phyloP scores from a whole-genome alignment of 2,888 invertebrate genomes.

The Octodonta nipae region DNA sequence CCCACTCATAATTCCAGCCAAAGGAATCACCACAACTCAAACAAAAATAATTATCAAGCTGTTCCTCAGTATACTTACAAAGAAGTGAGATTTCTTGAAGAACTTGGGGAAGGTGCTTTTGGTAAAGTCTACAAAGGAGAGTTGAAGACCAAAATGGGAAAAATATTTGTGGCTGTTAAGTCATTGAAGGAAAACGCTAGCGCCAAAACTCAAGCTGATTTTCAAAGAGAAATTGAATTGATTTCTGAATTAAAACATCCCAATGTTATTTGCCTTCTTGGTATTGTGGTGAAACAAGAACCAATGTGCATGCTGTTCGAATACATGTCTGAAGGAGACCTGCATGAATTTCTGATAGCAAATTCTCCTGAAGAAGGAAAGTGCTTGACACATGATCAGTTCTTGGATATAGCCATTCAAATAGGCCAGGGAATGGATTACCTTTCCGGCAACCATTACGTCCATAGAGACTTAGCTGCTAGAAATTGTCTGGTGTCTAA shows the following conservation, averaged over 20 bases:
- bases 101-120: conserved; percentile 91
- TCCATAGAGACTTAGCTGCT: conserved; percentile 91
- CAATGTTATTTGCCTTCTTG: conserved; percentile 89
- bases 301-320: conserved; percentile 95
- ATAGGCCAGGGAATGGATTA: conserved; percentile 78
- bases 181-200: conserved; percentile 87
- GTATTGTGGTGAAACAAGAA: conserved; percentile 77
- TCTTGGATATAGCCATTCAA: conserved; percentile 81
- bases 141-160: conserved; percentile 53
- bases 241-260: conserved; percentile 90
- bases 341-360: conserved; percentile 87
- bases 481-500: conserved; percentile 93
- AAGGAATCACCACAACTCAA: conserved; percentile 25
- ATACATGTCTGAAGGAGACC: conserved; percentile 89
- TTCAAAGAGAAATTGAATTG: conserved; percentile 83
- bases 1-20: conserved; percentile 42
- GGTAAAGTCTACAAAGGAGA: conserved; percentile 96
- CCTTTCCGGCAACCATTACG: conserved; percentile 81
- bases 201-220: conserved; percentile 81
- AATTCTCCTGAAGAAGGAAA: conserved; percentile 78
- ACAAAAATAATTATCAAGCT: conserved; percentile 34
- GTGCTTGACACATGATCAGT: conserved; percentile 66
- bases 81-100: conserved; percentile 75
- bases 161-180: conserved; percentile 80
- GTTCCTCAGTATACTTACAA: conserved; percentile 77